A percentile compares a stretch with the other conserved stretches of the same genome.
These are phyloP conservation scores for Caenorhabditis macrosperma DNA, from an alignment of 2,888 invertebrate species.

Conservation along the genomic window DNA sequence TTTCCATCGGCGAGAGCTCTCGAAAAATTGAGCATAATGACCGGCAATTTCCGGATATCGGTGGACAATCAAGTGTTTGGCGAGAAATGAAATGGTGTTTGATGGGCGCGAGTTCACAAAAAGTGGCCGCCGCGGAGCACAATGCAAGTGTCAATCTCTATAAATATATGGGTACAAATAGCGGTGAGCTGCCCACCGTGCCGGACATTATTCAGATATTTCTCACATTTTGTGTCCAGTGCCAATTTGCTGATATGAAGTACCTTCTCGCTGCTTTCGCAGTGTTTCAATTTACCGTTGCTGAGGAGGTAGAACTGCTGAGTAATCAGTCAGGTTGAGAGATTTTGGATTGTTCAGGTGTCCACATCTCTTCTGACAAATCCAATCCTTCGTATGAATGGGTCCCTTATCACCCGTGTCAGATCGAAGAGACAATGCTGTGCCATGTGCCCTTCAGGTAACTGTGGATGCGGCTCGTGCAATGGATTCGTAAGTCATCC, in stretches of 20 bases:
- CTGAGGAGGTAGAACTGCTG: slow-evolving; percentile 30
- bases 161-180: slow-evolving; percentile 68
- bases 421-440: slow-evolving; percentile 71
- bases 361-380: slow-evolving; percentile 13
- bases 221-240: slow-evolving; percentile 4
- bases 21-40: slow-evolving; percentile 55
- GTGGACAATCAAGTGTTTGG: slow-evolving; percentile 56
- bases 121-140: slow-evolving; percentile 50
- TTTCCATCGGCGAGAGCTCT: slow-evolving; percentile 38
- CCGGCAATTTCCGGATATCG: slow-evolving; percentile 59
- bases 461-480: slow-evolving; percentile 70
- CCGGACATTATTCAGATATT: slow-evolving; percentile 53
- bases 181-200: slow-evolving; percentile 52
- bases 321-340: not conserved
- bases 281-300: slow-evolving; percentile 26
- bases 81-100: slow-evolving; percentile 52
- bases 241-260: slow-evolving; percentile 31
- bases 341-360: too few relatives aligned
- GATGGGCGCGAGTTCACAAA: slow-evolving; percentile 54
- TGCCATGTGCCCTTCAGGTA: slow-evolving; percentile 64
- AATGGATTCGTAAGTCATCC: slow-evolving; percentile 47
- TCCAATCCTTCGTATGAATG: slow-evolving; percentile 21
- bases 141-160: slow-evolving; percentile 65
- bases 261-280: slow-evolving; percentile 39
- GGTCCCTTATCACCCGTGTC: slow-evolving; percentile 44